Conservation (phyloP, 2,797 vertebrate species). For the Coregonus ussuriensis region DNA sequence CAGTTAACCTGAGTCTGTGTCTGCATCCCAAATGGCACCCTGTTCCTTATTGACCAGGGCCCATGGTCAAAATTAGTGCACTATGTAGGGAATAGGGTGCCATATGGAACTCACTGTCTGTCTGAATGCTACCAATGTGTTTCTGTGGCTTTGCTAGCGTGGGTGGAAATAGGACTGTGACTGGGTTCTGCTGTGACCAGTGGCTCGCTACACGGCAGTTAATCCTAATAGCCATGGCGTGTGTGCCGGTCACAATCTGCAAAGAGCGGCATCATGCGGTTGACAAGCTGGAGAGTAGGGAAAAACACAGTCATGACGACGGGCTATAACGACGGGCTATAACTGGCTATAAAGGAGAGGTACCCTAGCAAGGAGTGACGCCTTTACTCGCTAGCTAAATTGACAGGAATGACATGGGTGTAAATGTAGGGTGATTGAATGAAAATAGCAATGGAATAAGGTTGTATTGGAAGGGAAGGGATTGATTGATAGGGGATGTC, state of each 20-base stretch:
- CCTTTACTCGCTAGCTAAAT: no score
- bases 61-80: no score
- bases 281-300: constrained; percentile 6
- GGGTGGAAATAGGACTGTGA: constrained; percentile 10
- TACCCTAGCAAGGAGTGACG: background rate
- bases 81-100: background rate
- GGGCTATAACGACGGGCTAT: background rate
- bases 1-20: background rate
- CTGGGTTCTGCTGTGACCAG: constrained; percentile 8
- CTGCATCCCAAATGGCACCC: background rate
- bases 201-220: constrained; percentile 31
- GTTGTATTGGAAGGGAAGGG: background rate
- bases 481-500: background rate
- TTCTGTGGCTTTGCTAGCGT: constrained; percentile 21
- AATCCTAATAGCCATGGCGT: constrained; percentile 46
- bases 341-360: background rate
- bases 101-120: background rate
- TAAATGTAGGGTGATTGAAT: background rate
- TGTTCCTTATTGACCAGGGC: background rate
- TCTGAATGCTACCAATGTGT: constrained; percentile 17
- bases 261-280: constrained; percentile 41
- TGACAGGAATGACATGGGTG: background rate
- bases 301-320: background rate
- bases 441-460: background rate
- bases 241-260: constrained; percentile 41